Conservation (phyloP, 2,113 vertebrate genomes). For the Cyanoderma ruficeps region DNA sequence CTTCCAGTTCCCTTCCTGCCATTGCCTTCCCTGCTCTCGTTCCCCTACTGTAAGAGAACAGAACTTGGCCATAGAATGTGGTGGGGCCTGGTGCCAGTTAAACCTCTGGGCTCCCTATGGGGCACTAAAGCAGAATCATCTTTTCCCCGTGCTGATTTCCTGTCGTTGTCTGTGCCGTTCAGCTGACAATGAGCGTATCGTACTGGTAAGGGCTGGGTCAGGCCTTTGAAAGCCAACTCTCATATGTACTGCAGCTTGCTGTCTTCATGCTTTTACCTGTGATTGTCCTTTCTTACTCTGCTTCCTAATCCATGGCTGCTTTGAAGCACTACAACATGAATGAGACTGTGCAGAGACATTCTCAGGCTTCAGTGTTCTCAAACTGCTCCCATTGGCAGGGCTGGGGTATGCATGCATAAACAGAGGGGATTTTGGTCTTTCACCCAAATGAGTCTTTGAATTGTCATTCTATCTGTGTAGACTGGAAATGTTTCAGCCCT, state of each 20-base stretch:
- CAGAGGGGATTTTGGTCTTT: not conserved
- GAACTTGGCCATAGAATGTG: slow-evolving; percentile 23
- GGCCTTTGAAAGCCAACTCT: not conserved
- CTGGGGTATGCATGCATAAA: not conserved
- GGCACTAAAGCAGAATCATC: slow-evolving; percentile 1
- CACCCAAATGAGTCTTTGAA: not conserved
- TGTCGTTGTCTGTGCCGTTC: not conserved
- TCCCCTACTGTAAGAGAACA: not conserved
- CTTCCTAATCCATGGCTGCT: not conserved
- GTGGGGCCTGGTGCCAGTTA: not conserved
- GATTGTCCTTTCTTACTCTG: not conserved
- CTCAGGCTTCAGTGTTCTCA: not conserved
- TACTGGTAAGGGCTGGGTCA: not conserved
- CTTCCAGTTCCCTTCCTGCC: not conserved
- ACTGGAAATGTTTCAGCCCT: not conserved
- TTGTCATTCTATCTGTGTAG: not conserved
- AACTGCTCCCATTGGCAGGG: not conserved
- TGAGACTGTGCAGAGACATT: not conserved
- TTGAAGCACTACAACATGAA: not conserved
- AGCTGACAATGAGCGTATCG: not conserved
- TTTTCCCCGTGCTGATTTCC: not conserved
- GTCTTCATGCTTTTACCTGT: not conserved
- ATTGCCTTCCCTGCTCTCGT: not conserved
- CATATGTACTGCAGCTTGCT: not conserved
- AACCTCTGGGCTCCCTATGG: slow-evolving; percentile 32